Evolutionary conservation across 2,888 invertebrate species (phyloP), one percentile per base, ranked within the genome.

Genomic region (Oscheius myriophilus): DNA sequence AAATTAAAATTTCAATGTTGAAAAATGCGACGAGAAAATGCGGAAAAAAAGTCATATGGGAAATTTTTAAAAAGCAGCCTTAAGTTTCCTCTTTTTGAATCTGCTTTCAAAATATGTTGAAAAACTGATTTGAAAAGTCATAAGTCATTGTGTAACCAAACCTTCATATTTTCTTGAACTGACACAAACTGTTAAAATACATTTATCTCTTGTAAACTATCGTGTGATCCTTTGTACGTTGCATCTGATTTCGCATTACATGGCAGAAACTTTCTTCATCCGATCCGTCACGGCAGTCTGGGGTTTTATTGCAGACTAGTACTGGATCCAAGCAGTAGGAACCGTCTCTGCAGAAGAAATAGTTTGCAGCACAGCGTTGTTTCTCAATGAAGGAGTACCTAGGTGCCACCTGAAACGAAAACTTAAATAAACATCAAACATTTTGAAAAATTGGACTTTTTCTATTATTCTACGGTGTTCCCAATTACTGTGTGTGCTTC

Each of bases 261-360:
- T 76, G 61, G 51, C 76, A 76, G 55, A 68, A 70, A 25, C 62
- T 64, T n/a, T 59, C 68, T 59, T 76, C 78, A 67, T 78, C 78
- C 43, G 71, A 71, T 43, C 78, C 78, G 39, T 78, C 78, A n/a
- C 73, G 61, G 68, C 79, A 79, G 57, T 79, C 78, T 51, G 70
- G 68, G 11, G 51, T 61, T 7, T 67, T 65, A 61, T 80, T 72
- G 63, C 79, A 80, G 18, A 77, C 78, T 14, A 58, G 33, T 0
- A 69, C 46, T 6, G 76, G 70, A 49, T 72, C 62, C 2, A 80
- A 33, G 39, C 79, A 80, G 4, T 23, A 21, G 33, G 68, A 71
- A 1, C 70, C 70, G 66, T 80, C 79, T 14, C 43, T n/a, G 51
- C 79, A 80, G 61, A 67, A 67, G 57, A 80, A 80, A 75, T 76